Evolutionary conservation across 2,888 invertebrate genomes (phyloP), one percentile per base, ranked within the genome.

Genomic region (Habrosyne pyritoides): DNA sequence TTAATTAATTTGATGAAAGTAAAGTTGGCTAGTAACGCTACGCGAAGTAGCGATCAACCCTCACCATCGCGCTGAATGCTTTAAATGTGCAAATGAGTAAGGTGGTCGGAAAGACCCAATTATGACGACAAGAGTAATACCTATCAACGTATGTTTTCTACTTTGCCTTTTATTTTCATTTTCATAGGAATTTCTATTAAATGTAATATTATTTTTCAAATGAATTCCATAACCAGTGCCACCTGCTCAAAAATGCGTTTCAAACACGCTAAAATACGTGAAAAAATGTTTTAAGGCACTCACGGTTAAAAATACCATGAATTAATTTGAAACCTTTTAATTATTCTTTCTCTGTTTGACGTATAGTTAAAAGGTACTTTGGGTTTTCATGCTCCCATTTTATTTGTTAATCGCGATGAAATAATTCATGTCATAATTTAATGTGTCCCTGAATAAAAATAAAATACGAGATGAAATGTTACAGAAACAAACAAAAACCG

Each of bases 1-100:
- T 81, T 81, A 81, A 83, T 84, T 79, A 77, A 81, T 76, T 72
- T 74, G 75, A 73, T 72, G 69, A 77, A 75, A 79, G 72, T 71
- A 72, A 80, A 81, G 73, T 78, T 76, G 67, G 68, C 78, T 79
- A 78, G 42, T 14, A n/a, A 18, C 14, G 77, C 71, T 73, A 66
- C 70, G 63, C 50, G 24, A 30, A 22, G 52, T 64, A 59, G 62
- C 69, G 65, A 73, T 71, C 76, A 79, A 77, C 77, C 80, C 74
- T 63, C 66, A 55, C 56, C 54, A 6, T 63, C 67, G 66, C 61
- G 64, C 56, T 46, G 47, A 42, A 53, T 53, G 53, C 59, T 69
- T 66, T 63, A 59, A 70, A 75, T 71, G 69, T 75, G 72, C 62
- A 72, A 73, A 77, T 73, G 59, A 60, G 53, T 58, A 50, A 57